Conservation (phyloP, 2,888 invertebrate genomes). For the Aleiodes leptofemur region DNA sequence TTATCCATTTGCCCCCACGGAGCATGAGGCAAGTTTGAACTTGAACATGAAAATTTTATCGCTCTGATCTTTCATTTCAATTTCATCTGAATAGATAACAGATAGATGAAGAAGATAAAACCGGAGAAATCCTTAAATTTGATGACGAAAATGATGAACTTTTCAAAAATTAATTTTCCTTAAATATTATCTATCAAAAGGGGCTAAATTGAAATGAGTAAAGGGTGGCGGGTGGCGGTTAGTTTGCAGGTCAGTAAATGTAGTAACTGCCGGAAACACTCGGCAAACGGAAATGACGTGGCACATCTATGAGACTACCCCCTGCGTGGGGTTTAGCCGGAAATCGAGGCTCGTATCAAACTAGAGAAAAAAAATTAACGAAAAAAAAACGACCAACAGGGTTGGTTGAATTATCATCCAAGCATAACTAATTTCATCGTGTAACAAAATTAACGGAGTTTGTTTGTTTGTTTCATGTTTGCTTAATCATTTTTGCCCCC, state of each 20-base stretch:
- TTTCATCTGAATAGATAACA: too few relatives aligned
- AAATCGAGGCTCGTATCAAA: conserved; percentile 61
- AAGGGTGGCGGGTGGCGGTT: conserved; percentile 38
- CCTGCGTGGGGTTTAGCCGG: conserved; percentile 62
- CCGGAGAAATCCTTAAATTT: too few relatives aligned
- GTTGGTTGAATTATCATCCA: conserved; percentile 48
- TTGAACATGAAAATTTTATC: too few relatives aligned
- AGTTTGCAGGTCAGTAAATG: conserved; percentile 30
- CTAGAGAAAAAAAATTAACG: conserved; percentile 44
- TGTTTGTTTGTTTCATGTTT: conserved; percentile 36
- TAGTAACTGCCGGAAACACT: conserved; percentile 56
- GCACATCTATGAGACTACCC: conserved; percentile 60
- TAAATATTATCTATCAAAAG: conserved; percentile 20
- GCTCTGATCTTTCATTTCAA: too few relatives aligned
- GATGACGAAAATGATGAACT: background rate
- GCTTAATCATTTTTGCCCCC: conserved; percentile 21
- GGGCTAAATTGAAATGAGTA: conserved; percentile 49
- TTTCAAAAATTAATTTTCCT: background rate
- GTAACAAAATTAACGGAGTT: conserved; percentile 62
- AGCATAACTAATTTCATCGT: conserved; percentile 63
- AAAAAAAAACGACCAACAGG: conserved; percentile 41
- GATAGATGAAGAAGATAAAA: too few relatives aligned
- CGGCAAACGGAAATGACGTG: conserved; percentile 69
- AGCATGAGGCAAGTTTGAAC: too few relatives aligned
- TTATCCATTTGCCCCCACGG: too few relatives aligned